Evolutionary conservation across 2,113 vertebrate species (phyloP), one percentile per base, ranked within the genome.

Genomic region (Eleginops maclovinus): DNA sequence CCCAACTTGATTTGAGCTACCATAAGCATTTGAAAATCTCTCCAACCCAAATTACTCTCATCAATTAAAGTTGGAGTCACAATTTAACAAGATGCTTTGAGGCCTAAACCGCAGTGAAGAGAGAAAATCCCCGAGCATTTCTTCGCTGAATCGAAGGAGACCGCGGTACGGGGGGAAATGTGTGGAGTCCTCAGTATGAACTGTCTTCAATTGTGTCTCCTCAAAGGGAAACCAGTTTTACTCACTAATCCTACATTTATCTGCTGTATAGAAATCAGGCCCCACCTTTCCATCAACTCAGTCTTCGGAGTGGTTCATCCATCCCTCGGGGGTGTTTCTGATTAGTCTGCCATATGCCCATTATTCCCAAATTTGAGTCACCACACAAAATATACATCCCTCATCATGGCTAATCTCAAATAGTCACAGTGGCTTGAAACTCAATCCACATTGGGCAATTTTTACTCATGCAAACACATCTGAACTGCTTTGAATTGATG

Each of bases 121-220:
- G 54, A 88, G 72, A 87, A 90, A 89, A 84, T 77, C 81, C 83
- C 84, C 4, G 3, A 67, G 63, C 59, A 73, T 87, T 82, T 87
- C 70, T 83, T 73, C 53, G 24, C 79, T 80, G 79, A 80, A 83
- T 78, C 2, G 46, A 72, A 64, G 69, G 83, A 88, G 81, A 81
- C 90, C 84, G 85, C 1, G 82, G 90, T 87, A 59, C 9, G 59
- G 70, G 73, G 88, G 87, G 87, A 92, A 91, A 89, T 83, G 83
- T 80, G 84, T 70, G 71, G 85, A 83, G 81, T 88, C 82, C 81
- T 79, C 26, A 55, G 50, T 69, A 75, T 71, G 86, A 85, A 87
- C 74, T 40, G 22, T 87, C 88, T 92, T 90, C 87, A 88, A 86
- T 90, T 90, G 81, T 79, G 86, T 88, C 66, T 66, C 58, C 72